Conservation (phyloP, 2,113 vertebrate genomes). For the Brachyistius frenatus region DNA sequence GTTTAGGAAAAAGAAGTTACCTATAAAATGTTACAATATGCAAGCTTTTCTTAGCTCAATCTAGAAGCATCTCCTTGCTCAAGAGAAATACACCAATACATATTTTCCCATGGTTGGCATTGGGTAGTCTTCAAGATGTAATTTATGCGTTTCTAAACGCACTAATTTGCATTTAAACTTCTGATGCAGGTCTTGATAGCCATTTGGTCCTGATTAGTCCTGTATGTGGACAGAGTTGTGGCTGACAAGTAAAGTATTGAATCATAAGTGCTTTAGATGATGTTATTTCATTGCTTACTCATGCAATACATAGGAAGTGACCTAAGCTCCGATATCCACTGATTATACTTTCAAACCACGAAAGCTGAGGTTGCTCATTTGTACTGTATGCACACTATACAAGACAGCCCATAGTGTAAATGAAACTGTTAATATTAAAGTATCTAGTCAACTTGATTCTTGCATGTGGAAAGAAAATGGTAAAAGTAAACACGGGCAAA, state of each 20-base stretch:
- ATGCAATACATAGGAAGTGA: neutral
- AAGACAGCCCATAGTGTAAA: neutral
- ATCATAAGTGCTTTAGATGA: neutral
- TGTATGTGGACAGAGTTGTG: neutral
- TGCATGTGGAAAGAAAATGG: neutral
- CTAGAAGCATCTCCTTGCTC: neutral
- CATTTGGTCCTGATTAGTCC: neutral
- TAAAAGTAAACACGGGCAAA: no score
- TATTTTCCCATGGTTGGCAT: neutral
- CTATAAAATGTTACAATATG: no score
- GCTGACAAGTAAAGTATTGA: neutral
- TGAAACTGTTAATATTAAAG: neutral
- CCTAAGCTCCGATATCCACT: neutral
- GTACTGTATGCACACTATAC: neutral
- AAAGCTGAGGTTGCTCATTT: neutral
- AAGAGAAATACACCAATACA: slow-evolving; percentile 10
- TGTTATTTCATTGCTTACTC: neutral
- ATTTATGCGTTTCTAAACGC: slow-evolving; percentile 10
- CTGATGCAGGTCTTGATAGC: neutral
- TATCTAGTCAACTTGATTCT: neutral
- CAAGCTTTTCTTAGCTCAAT: neutral
- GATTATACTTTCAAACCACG: neutral
- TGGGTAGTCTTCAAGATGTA: slow-evolving; percentile 1
- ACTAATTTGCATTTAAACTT: neutral
- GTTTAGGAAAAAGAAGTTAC: no score